Conservation (phyloP, 2,113 vertebrate genomes). For the Salvelinus namaycush region DNA sequence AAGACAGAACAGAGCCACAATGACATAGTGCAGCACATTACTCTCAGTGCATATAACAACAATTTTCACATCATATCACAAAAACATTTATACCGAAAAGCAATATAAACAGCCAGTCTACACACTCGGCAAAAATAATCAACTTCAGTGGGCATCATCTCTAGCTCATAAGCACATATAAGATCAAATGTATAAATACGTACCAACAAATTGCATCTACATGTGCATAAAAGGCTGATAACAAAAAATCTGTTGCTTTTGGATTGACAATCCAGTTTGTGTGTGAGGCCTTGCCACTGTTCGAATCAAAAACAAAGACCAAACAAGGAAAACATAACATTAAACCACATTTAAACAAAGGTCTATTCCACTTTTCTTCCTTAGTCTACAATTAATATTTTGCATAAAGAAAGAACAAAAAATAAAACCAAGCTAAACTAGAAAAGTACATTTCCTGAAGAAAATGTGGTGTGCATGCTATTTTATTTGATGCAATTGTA, state of each 20-base stretch:
- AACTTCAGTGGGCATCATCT: constrained; percentile 27
- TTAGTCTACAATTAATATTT: neutral
- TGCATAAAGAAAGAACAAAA: constrained; percentile 15
- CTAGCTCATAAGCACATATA: constrained; percentile 40
- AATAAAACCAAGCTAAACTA: neutral
- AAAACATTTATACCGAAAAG: constrained; percentile 53
- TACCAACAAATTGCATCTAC: constrained; percentile 52
- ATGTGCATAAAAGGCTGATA: constrained; percentile 53
- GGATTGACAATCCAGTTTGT: constrained; percentile 43
- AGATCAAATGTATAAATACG: constrained; percentile 39
- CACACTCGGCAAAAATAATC: constrained; percentile 41
- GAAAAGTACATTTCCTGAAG: neutral
- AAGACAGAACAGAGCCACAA: constrained; percentile 43
- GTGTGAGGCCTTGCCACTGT: constrained; percentile 7
- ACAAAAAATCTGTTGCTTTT: constrained; percentile 45
- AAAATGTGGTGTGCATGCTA: no score
- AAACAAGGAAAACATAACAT: constrained; percentile 35
- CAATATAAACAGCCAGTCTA: constrained; percentile 60
- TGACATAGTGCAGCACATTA: constrained; percentile 50
- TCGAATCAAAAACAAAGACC: constrained; percentile 32
- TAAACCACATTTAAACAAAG: constrained; percentile 31
- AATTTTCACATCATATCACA: constrained; percentile 62
- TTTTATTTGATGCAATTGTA: no score
- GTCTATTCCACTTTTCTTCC: constrained; percentile 14
- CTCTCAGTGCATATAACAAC: constrained; percentile 57